Evolutionary conservation across 2,888 invertebrate genomes (phyloP).

Genomic region (Anoncus sp.): DNA sequence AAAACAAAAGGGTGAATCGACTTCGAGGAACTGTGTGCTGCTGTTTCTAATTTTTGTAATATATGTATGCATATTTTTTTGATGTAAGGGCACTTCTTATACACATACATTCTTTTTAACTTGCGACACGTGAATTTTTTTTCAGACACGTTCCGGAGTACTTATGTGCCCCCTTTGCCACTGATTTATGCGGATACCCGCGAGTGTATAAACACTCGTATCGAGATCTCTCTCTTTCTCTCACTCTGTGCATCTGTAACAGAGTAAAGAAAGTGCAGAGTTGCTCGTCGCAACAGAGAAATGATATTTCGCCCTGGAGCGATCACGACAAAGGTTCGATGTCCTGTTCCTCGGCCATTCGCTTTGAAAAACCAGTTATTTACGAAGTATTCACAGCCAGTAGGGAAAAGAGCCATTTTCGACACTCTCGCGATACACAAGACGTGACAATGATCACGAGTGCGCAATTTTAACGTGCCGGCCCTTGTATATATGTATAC

Average conservation of each 20-base stretch:
- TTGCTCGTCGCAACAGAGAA: conserved; percentile 19
- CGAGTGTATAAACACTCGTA: conserved; percentile 9
- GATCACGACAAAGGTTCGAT: conserved; percentile 55
- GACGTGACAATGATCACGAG: neutral
- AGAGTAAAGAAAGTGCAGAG: conserved; percentile 26
- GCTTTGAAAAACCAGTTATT: conserved; percentile 58
- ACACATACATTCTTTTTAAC: conserved; percentile 4
- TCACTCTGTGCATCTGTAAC: neutral
- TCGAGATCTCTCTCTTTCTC: neutral
- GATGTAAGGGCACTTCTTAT: neutral
- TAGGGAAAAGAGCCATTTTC: conserved; percentile 29
- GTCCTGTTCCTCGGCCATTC: conserved; percentile 40
- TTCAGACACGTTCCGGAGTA: too few species aligned
- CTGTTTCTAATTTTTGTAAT: neutral
- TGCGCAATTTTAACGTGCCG: neutral
- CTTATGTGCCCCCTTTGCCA: neutral
- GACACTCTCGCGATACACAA: neutral
- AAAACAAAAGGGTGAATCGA: conserved; percentile 12
- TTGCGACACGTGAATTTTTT: too few species aligned
- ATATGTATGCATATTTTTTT: neutral
- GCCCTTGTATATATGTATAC: neutral
- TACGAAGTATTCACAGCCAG: conserved; percentile 14
- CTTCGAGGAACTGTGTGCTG: conserved; percentile 28
- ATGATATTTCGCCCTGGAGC: conserved; percentile 44
- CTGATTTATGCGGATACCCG: conserved; percentile 25